Evolutionary conservation across 2,113 vertebrate genomes (phyloP), one percentile per base, ranked within the genome.

Genomic region (Isichthys henryi): DNA sequence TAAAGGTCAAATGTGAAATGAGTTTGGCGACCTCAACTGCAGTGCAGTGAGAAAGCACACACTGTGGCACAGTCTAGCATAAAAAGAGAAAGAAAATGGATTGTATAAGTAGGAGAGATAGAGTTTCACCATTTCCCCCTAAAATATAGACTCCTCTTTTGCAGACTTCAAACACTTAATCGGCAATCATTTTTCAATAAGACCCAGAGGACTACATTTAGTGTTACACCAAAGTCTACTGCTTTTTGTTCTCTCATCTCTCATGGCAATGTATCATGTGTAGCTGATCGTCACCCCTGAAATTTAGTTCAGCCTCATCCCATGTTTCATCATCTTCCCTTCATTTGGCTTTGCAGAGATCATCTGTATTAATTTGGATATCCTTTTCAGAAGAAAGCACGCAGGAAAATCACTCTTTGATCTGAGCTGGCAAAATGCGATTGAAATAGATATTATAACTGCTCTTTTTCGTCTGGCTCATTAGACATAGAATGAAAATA

Each of bases 171-270:
- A 96, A 95, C 94, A 93, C 93, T 95, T 95, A 95, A 95, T 95
- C 95, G 93, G 92, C 95, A 95, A 96, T 96, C 94, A 95, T 96
- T 96, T 95, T 95, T 95, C 95, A 96, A 96, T 95, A 94, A 96
- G 95, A 95, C 95, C 95, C 94, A 93, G 92, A 96, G 95, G 95
- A 95, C 94, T 92, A 93, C 94, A 92, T 95, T 96, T 96, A 95
- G 95, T 93, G 93, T 93, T 93, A 92, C 94, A 95, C 94, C 94
- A 95, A 95, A 94, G 94, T 94, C 94, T 92, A 91, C 93, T 90
- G 94, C 94, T 95, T 95, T 95, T 93, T 95, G 94, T 93, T 92
- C 92, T 92, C 92, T 95, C 95, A 95, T 95, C 95, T 94, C 94
- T 94, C 92, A 92, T 92, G 93, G 95, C 95, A 94, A 95, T 95